Base-by-base conservation (phyloP, 2,888 invertebrate genomes). In the Spilosoma lubricipeda region DNA sequence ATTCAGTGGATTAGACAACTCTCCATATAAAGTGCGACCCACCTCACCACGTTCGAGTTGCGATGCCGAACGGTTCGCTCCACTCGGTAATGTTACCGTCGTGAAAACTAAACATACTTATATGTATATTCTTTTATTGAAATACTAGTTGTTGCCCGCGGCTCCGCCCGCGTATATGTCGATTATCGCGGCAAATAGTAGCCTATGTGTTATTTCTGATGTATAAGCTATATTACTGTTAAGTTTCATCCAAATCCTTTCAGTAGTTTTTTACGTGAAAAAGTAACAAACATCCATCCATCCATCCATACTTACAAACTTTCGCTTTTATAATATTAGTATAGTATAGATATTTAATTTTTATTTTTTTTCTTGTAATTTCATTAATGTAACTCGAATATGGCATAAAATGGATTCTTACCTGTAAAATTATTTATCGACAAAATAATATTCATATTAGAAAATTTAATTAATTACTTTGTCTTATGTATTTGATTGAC, bases 21-120 rank as follows among this genome's bases (percentile, higher is more conserved):
- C 90, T 92, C 94, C 93, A 92, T 94, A 92, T 94, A 93, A 93
- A 94, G 93, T 90, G 90, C 90, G 91, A 90, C 91, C 92, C 89
- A 89, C 89, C 92, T 91, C 84, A 87, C 86, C 87, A 78, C 82
- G 73, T 73, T 72, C 76, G 69, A 81, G 81, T 80, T 81, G 83
- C 83, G 78, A 82, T 78, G 75, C 77, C 85, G 83, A 87, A 85
- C 88, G 87, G 86, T 87, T 2, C 59, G 90, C 87, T 90, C 88
- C 59, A 27, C 30, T 63, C 18, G 15, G 76, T 80, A 59, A 30
- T 30, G 42, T 67, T 42, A 13, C 7, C 13, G n/a, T 67, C 27
- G 66, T 42, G n/a, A 23, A 33, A 67, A 30, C 30, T 30, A 63
- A 30, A 63, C n/a, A n/a, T n/a, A n/a, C n/a, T n/a, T n/a, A n/a